Percentiles rank a stretch among this genome's conserved stretches.
Conservation (phyloP, 2,888 invertebrate species). For the Hermaeophaga mercurialis region DNA sequence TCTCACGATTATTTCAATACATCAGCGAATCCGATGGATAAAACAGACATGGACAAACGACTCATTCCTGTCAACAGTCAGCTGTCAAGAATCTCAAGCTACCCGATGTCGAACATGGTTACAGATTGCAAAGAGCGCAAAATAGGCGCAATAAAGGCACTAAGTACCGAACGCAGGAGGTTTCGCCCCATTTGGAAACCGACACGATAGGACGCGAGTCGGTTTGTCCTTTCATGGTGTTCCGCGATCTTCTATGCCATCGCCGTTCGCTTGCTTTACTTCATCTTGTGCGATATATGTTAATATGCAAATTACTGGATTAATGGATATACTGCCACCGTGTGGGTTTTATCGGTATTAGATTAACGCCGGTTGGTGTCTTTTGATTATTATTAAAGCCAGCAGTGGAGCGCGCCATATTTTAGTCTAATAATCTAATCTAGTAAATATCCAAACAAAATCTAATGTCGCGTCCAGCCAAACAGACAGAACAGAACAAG, state of each 20-base stretch:
- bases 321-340: slow-evolving; percentile 45
- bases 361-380: slow-evolving; percentile 40
- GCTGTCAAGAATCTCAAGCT: background rate
- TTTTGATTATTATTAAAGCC: slow-evolving; percentile 25
- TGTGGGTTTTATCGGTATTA: slow-evolving; percentile 45
- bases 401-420: too few species aligned
- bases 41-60: slow-evolving; percentile 2
- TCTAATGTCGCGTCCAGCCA: too few species aligned
- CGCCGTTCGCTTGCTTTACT: slow-evolving; percentile 39
- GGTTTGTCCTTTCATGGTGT: slow-evolving; percentile 4
- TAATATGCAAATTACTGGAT: slow-evolving; percentile 51
- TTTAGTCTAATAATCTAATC: too few species aligned
- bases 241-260: slow-evolving; percentile 40
- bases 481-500: too few species aligned
- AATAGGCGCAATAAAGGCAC: background rate
- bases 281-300: slow-evolving; percentile 49
- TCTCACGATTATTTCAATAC: background rate
- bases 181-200: slow-evolving; percentile 46
- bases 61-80: background rate
- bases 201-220: slow-evolving; percentile 41
- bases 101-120: slow-evolving; percentile 1
- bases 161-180: slow-evolving; percentile 30
- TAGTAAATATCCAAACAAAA: too few species aligned
- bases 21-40: background rate
- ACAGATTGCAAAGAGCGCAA: slow-evolving; percentile 32